Evolutionary conservation across 2,113 vertebrate genomes (phyloP).

Genomic region (Taurulus bubalis): DNA sequence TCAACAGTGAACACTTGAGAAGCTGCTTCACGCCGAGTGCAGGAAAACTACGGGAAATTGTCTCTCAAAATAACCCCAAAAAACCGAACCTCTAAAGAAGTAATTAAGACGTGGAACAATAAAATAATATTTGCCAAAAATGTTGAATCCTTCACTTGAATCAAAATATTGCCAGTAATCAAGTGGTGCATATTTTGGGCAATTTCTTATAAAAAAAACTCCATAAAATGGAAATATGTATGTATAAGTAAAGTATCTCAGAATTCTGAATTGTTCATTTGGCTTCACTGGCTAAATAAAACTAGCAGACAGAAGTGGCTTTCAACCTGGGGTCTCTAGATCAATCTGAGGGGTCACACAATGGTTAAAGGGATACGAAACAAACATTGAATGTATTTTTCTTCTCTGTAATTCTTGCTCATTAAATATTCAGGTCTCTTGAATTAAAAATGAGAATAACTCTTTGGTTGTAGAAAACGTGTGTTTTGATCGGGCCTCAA

Average conservation of each 20-base stretch:
- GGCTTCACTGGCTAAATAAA: background rate
- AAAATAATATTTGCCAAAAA: background rate
- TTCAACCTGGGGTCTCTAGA: background rate
- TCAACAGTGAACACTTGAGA: conserved; percentile 3
- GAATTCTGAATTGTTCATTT: background rate
- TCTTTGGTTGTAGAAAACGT: background rate
- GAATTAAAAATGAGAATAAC: background rate
- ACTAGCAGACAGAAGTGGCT: background rate
- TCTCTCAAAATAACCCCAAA: background rate
- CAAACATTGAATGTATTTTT: background rate
- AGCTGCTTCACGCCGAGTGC: background rate
- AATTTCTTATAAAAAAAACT: too few relatives aligned
- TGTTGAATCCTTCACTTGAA: background rate
- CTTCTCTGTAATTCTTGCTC: background rate
- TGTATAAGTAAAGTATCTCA: background rate
- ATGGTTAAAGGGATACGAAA: background rate
- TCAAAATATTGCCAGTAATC: background rate
- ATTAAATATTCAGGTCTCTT: background rate
- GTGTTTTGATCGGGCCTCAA: background rate
- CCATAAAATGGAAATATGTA: background rate
- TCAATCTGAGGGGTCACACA: background rate
- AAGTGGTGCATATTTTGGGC: too few relatives aligned
- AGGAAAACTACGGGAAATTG: background rate
- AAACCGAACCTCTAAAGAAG: too few relatives aligned
- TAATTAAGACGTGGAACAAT: background rate